These are phyloP conservation scores for Thera britannica DNA, from an alignment of 2,888 invertebrate genomes.

Conservation along the genomic window DNA sequence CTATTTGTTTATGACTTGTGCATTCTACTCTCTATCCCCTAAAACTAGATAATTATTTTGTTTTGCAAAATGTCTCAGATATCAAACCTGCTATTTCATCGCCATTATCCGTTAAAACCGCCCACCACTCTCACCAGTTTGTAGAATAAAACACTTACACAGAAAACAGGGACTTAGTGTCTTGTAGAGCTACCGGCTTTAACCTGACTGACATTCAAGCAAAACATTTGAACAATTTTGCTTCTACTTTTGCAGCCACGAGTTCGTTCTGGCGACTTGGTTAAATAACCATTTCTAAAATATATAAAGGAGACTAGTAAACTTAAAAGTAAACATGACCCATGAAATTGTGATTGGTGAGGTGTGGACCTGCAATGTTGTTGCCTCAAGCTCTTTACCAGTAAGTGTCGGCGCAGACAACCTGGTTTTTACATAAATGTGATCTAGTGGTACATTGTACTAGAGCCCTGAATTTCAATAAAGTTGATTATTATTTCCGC, in stretches of 20 bases:
- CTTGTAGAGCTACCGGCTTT: no score
- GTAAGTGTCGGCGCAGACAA: neutral
- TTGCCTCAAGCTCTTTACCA: neutral
- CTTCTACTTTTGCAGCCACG: no score
- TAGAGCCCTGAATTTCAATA: conserved; percentile 63
- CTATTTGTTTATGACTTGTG: neutral
- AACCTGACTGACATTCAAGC: neutral
- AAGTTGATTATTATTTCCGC: conserved; percentile 65
- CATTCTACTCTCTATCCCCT: neutral
- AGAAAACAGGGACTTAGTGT: conserved; percentile 3
- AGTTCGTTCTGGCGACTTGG: no score
- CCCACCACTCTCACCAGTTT: conserved; percentile 50
- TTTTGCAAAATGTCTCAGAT: conserved; percentile 28
- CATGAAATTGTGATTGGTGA: no score
- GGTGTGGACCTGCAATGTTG: neutral
- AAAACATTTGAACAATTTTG: no score
- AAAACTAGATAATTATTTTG: conserved; percentile 2
- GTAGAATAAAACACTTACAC: conserved; percentile 5
- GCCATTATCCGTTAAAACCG: conserved; percentile 37
- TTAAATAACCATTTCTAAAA: no score
- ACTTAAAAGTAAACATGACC: no score
- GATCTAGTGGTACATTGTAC: conserved; percentile 13
- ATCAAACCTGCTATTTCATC: conserved; percentile 35
- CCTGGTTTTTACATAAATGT: conserved; percentile 10
- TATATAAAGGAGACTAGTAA: no score